A percentile compares a stretch with the other conserved stretches of the same genome.
Conservation (phyloP, 2,888 invertebrate genomes). For the Megamerina dolium region DNA sequence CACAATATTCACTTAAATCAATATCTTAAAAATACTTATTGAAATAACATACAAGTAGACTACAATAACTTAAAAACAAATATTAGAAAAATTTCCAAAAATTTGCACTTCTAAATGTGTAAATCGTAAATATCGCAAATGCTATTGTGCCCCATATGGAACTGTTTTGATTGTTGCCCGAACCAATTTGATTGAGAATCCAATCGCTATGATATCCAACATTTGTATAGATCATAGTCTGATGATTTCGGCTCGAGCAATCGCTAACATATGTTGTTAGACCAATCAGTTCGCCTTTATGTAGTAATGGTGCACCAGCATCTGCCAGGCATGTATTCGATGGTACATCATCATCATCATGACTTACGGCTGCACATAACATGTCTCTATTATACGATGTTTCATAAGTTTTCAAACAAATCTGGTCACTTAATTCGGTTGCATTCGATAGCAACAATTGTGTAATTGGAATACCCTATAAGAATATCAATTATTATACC, state of each 20-base stretch:
- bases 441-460: constrained; percentile 18
- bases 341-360: not conserved
- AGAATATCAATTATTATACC: not conserved
- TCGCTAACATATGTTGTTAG: constrained; percentile 9
- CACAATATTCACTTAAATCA: too few relatives aligned
- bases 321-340: constrained; percentile 6
- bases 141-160: constrained; percentile 39
- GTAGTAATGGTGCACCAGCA: constrained; percentile 22
- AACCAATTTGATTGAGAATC: constrained; percentile 30
- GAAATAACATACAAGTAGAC: too few relatives aligned
- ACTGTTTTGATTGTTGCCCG: constrained; percentile 36
- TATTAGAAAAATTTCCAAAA: too few relatives aligned
- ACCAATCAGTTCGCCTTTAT: constrained; percentile 17
- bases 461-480: constrained; percentile 16
- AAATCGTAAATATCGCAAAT: constrained; percentile 32
- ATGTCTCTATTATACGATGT: constrained; percentile 9
- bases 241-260: not conserved
- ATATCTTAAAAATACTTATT: too few relatives aligned
- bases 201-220: constrained; percentile 25
- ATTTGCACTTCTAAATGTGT: constrained; percentile 26
- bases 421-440: constrained; percentile 8
- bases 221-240: constrained; percentile 18
- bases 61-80: too few relatives aligned
- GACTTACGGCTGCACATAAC: constrained; percentile 14
- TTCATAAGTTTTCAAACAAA: constrained; percentile 17